Evolutionary conservation across 2,797 vertebrate species (phyloP), one percentile per base, ranked within the genome.

Genomic region (Anguilla obscura): DNA sequence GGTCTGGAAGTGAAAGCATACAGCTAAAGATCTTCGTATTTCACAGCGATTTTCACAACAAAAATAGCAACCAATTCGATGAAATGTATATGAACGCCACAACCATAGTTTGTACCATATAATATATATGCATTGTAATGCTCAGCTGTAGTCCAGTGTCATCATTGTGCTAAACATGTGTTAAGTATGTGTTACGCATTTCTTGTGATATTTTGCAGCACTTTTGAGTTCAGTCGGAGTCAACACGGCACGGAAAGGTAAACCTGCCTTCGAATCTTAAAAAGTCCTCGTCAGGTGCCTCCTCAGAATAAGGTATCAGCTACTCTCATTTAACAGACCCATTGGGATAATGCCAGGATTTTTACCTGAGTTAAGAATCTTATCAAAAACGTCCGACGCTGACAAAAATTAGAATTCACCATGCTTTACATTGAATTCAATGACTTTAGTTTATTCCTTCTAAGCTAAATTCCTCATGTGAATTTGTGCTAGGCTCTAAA

Each of bases 331-430:
- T 63, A 60, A 85, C 33, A 54, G 14, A 63, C 33, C 36, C 50
- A 85, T 79, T 48, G 24, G 66, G 85, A 85, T 86, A 90, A 89
- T 86, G 88, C 87, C 86, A 88, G 58, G 69, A 84, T 88, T 90
- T 89, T 85, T 80, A 89, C 89, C 91, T 91, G 91, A 91, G 91
- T 90, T 87, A 88, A 88, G 36, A 85, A 85, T 12, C 40, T 85
- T 18, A 21, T 24, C 58, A 36, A 33, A 88, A 85, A 85, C 10
- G 52, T 79, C 52, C 27, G 33, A 74, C 24, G 6, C 14, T 33
- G 50, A 85, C 48, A 60, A 56, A 82, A 85, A 84, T 12, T 52
- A 74, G 30, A 24, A 40, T 45, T 85, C 16, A 50, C n/a, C 52
- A 85, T 36, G 50, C 52, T 79, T 88, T 56, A 27, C 36, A 63